Evolutionary conservation across 2,113 vertebrate genomes (phyloP), one percentile per base, ranked within the genome.

Genomic region (Passer montanus): DNA sequence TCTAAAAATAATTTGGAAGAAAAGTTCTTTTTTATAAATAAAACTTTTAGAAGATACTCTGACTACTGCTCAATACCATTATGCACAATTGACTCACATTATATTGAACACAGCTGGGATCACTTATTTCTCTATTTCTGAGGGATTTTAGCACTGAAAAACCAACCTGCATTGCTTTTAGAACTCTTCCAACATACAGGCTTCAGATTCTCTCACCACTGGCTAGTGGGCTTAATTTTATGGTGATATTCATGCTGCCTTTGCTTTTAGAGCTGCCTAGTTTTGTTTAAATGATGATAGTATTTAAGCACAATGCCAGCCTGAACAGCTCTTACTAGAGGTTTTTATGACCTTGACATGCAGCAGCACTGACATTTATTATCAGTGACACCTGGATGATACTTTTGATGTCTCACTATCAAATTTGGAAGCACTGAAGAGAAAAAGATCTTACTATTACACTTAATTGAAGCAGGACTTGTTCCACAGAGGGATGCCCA

Each of bases 341-440:
- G 70, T 84, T 94, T 77, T 69, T 68, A 62, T 70, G 93, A 93
- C 94, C 94, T 88, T 95, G 89, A 87, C 73, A 72, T 43, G 81
- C 78, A 95, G 76, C 56, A 74, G 77, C 31, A 39, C 33, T 79
- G 84, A 80, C 63, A 52, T 91, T 93, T 96, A 97, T 91, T 93
- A 90, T 63, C 62, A 66, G 49, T 67, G 75, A 62, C 66, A 91
- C 39, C 70, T 66, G 46, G 50, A 74, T 77, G 55, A 85, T 82
- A 67, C 67, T 86, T 87, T 77, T 96, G 94, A 95, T 91, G 84
- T 87, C 49, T 89, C 43, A 28, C 79, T 60, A 92, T 89, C 76
- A 84, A 77, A 94, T 87, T 89, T 85, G 63, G 56, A 90, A 73
- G 8, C 60, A 60, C 49, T 72, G 72, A 96, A 92, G 72, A 90